Conservation (phyloP, 2,113 vertebrate genomes). For the Periophthalmodon schlosseri region DNA sequence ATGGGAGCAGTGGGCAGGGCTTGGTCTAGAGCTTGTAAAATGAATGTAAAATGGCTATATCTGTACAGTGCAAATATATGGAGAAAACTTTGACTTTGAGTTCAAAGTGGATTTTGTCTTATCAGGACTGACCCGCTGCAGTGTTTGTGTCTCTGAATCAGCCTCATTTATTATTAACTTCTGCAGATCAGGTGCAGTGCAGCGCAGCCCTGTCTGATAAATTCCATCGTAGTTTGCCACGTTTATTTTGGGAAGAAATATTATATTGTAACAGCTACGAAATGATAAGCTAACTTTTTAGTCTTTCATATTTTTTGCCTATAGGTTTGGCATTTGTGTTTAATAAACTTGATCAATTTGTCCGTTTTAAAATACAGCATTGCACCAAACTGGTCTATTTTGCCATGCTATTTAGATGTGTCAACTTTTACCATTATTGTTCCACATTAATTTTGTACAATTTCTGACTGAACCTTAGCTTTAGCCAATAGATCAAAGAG, state of each 20-base stretch:
- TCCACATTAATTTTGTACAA: too few species aligned
- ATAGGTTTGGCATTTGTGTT: too few species aligned
- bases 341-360: background rate
- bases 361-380: background rate
- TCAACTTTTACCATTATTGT: too few species aligned
- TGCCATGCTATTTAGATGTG: too few species aligned
- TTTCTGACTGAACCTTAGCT: too few species aligned
- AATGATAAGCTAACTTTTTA: too few species aligned
- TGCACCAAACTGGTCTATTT: too few species aligned
- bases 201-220: background rate
- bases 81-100: constrained; percentile 43
- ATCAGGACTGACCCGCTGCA: constrained; percentile 34
- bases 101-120: constrained; percentile 18
- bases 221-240: background rate
- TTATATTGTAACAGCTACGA: background rate
- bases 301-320: too few species aligned
- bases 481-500: too few species aligned
- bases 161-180: constrained; percentile 74
- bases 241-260: background rate
- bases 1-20: background rate
- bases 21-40: background rate
- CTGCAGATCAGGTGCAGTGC: constrained; percentile 46
- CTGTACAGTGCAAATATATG: constrained; percentile 11
- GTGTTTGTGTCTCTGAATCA: constrained; percentile 25
- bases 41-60: background rate